Evolutionary conservation across 2,888 invertebrate genomes (phyloP), one percentile per base, ranked within the genome.

Genomic region (Mermis nigrescens): DNA sequence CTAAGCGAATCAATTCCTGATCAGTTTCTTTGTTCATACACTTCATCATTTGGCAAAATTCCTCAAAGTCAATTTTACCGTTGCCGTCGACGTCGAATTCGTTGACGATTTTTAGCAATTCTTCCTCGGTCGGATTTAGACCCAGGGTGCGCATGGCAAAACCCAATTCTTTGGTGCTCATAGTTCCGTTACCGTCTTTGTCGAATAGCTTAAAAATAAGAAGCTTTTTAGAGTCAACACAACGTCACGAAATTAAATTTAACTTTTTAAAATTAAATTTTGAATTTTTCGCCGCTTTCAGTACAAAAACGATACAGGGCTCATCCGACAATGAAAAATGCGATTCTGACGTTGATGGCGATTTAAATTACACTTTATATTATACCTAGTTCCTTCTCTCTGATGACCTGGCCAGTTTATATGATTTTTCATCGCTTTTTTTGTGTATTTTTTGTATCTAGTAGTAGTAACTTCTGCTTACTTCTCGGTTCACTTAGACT

Each of bases 1-100:
- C 71, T 24, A 71, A 62, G 45, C 71, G 67, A 51, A 71, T 72
- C 31, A 71, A 62, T 61, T 70, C 70, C 62, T 71, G 70, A 58
- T 71, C 71, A 22, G 71, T 71, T 61, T 71, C 71, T 60, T 71
- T 71, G 62, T 71, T 71, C 69, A 70, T 72, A 55, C 68, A 71
- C 59, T 70, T 70, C 71, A 70, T 71, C 68, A 68, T 69, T 66
- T 68, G 67, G 62, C 71, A 71, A 61, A 71, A 71, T 55, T 71
- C 71, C 15, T 63, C 67, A 57, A 72, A 71, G 60, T 71, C 71
- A 59, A 71, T 72, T 61, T 70, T 71, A 28, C 71, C 71, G 57
- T 71, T 71, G 26, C 71, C 71, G 61, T 71, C 71, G n/a, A 69
- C 68, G 60, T 71, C 71, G 59, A 70, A 71, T 59, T 63, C 55